Evolutionary conservation across 2,888 invertebrate species (phyloP).

Genomic region (Tuta absoluta): DNA sequence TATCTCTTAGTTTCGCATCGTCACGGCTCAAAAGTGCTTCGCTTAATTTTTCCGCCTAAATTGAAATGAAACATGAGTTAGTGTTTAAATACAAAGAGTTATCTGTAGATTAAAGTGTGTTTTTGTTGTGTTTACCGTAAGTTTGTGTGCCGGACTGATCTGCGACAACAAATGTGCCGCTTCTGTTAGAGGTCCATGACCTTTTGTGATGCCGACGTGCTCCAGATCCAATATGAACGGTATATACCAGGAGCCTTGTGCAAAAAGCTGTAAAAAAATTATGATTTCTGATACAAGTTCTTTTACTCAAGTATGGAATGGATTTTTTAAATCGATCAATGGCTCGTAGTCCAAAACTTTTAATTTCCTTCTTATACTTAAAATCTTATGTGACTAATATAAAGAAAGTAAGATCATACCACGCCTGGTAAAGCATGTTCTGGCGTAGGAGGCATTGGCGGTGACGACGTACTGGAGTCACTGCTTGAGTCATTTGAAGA

Average conservation of each 20-base stretch:
- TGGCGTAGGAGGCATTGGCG: slow-evolving; percentile 92
- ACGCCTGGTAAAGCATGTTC: slow-evolving; percentile 96
- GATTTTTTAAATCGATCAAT: too few species aligned
- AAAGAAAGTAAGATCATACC: slow-evolving; percentile 71
- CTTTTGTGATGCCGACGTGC: slow-evolving; percentile 91
- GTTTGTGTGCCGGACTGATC: slow-evolving; percentile 89
- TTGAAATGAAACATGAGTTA: slow-evolving; percentile 25
- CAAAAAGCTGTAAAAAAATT: slow-evolving; percentile 84
- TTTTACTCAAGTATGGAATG: background rate
- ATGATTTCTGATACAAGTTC: background rate
- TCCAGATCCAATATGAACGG: slow-evolving; percentile 93
- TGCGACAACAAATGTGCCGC: slow-evolving; percentile 90
- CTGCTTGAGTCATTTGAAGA: slow-evolving; percentile 91
- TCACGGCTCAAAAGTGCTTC: slow-evolving; percentile 71
- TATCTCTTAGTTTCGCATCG: slow-evolving; percentile 67
- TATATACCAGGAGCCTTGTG: slow-evolving; percentile 88
- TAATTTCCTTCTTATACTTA: too few species aligned
- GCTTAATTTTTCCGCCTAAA: slow-evolving; percentile 68
- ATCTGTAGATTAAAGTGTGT: background rate
- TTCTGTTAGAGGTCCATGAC: slow-evolving; percentile 90
- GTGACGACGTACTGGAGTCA: slow-evolving; percentile 96
- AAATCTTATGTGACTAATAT: too few species aligned
- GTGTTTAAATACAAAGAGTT: background rate
- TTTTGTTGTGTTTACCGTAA: slow-evolving; percentile 72
- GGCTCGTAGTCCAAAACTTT: too few species aligned